phyloP scores from a whole-genome alignment of 1,140 invertebrate species.

The Drosophila kikkawai region DNA sequence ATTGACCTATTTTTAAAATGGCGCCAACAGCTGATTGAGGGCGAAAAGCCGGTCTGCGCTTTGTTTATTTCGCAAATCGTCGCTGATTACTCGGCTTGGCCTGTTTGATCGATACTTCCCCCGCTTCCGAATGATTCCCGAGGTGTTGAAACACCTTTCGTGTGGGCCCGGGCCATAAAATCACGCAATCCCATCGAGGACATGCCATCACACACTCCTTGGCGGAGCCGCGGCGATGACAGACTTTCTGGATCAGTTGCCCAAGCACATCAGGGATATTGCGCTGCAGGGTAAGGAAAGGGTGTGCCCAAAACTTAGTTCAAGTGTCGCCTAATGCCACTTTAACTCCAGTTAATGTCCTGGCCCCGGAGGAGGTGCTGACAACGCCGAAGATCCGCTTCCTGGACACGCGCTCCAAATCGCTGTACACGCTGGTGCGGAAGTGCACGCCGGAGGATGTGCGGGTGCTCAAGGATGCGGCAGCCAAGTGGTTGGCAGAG shows the following conservation, averaged over 20 bases:
- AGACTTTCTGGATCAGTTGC: conserved; percentile 72
- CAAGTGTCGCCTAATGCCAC: conserved; percentile 35
- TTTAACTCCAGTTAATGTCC: conserved; percentile 57
- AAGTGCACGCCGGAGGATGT: conserved; percentile 74
- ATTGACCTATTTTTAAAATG: conserved; percentile 16
- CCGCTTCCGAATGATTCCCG: conserved; percentile 40
- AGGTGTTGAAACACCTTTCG: conserved; percentile 73
- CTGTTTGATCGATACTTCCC: conserved; percentile 70
- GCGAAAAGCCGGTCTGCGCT: conserved; percentile 2
- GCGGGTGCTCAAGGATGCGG: conserved; percentile 71
- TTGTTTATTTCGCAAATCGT: conserved; percentile 10
- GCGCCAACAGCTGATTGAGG: conserved; percentile 39
- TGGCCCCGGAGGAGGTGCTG: conserved; percentile 59
- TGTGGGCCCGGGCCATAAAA: conserved; percentile 24
- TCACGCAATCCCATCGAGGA: conserved; percentile 59
- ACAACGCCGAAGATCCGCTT: conserved; percentile 59
- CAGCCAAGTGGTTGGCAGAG: conserved; percentile 72
- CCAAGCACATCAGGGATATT: conserved; percentile 53
- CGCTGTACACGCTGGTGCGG: conserved; percentile 44
- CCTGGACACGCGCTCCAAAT: conserved; percentile 51
- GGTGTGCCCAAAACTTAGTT: conserved; percentile 10
- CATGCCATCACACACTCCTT: conserved; percentile 34
- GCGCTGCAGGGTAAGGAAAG: conserved; percentile 57
- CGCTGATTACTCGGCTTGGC: conserved; percentile 2
- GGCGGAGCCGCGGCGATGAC: conserved; percentile 37